Percentiles rank a stretch among this genome's conserved stretches.
phyloP scores from a whole-genome alignment of 1,140 invertebrate species.

The Phocides pigmalion region DNA sequence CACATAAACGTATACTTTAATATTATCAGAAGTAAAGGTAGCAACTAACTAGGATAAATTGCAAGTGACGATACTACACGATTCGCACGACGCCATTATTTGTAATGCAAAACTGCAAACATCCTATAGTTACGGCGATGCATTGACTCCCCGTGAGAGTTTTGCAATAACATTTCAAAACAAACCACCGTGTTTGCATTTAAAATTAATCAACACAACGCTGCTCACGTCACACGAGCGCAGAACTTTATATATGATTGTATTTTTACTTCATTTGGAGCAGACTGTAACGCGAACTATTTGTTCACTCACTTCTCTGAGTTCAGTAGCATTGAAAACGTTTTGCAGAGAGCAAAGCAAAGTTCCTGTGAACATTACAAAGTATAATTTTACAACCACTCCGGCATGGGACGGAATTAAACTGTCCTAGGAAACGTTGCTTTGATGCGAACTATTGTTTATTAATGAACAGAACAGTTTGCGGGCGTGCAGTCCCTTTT shows the following conservation, averaged over 20 bases:
- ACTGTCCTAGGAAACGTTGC: conserved; percentile 47
- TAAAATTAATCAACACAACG: conserved; percentile 1
- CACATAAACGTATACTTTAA: neutral
- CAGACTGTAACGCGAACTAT: too few species aligned
- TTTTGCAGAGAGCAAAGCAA: neutral
- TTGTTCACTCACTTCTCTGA: neutral
- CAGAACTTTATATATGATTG: conserved; percentile 13
- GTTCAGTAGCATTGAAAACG: conserved; percentile 17
- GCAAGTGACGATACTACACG: conserved; percentile 23
- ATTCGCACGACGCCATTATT: conserved; percentile 52
- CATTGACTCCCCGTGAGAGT: conserved; percentile 42
- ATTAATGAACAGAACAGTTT: conserved; percentile 54
- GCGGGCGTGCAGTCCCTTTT: conserved; percentile 50
- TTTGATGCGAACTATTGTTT: conserved; percentile 65
- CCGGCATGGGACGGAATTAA: conserved; percentile 41
- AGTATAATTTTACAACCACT: conserved; percentile 34
- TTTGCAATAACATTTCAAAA: conserved; percentile 39
- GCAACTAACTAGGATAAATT: conserved; percentile 1
- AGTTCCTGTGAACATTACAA: conserved; percentile 38
- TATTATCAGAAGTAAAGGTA: conserved; percentile 1
- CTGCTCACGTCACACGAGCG: too few species aligned
- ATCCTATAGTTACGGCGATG: conserved; percentile 53
- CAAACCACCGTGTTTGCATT: conserved; percentile 17
- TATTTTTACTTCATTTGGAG: too few species aligned
- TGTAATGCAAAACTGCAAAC: conserved; percentile 69